These are phyloP conservation scores for Cryptus viduatorius DNA, from an alignment of 2,888 invertebrate species.

Conservation along the genomic window DNA sequence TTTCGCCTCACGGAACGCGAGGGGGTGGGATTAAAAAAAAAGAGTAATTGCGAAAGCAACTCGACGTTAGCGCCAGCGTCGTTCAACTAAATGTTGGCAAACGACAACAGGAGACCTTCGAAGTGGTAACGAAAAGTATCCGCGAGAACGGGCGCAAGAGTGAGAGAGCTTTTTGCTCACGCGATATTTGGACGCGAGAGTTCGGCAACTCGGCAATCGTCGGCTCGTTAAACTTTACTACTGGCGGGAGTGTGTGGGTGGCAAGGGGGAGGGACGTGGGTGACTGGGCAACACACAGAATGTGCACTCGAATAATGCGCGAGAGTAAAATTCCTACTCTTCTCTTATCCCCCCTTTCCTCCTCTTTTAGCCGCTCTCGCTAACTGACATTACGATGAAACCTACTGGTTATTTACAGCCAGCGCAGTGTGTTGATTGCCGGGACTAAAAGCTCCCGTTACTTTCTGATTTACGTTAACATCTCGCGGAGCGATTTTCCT, in stretches of 20 bases:
- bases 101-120: slow-evolving; percentile 36
- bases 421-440: slow-evolving; percentile 45
- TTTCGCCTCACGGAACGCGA: slow-evolving; percentile 21
- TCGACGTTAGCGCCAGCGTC: slow-evolving; percentile 37
- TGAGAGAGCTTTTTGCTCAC: slow-evolving; percentile 31
- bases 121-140: slow-evolving; percentile 16
- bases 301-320: slow-evolving; percentile 49
- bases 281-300: slow-evolving; percentile 17
- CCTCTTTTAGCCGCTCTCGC: slow-evolving; percentile 10
- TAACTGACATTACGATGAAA: slow-evolving; percentile 36
- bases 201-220: slow-evolving; percentile 67
- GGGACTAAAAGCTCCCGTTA: slow-evolving; percentile 52
- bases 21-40: slow-evolving; percentile 2
- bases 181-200: slow-evolving; percentile 61
- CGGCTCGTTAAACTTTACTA: slow-evolving; percentile 66
- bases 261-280: neutral
- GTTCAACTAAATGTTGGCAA: slow-evolving; percentile 61
- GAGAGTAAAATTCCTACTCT: slow-evolving; percentile 34
- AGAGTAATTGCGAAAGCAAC: slow-evolving; percentile 49
- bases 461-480: slow-evolving; percentile 55
- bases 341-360: slow-evolving; percentile 41
- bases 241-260: neutral
- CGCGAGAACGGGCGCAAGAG: slow-evolving; percentile 3
- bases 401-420: slow-evolving; percentile 44
- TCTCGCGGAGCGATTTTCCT: slow-evolving; percentile 46